A percentile compares a stretch with the other conserved stretches of the same genome.
These are phyloP conservation scores for Aphidoletes aphidimyza DNA, from an alignment of 2,888 invertebrate genomes.

Conservation along the genomic window DNA sequence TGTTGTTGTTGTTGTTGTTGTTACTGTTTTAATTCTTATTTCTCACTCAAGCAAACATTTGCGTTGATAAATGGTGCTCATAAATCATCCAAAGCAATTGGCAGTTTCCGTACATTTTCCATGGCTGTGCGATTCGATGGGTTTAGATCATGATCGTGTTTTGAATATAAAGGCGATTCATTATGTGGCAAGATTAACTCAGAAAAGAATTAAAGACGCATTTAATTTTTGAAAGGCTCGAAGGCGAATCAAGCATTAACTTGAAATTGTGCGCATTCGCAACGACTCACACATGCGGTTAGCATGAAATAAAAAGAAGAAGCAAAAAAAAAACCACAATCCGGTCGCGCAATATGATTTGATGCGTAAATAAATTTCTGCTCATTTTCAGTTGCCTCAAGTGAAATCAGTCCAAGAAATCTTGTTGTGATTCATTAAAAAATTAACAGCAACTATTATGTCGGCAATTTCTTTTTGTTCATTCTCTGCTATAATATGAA, in stretches of 20 bases:
- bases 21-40: no score
- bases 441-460: neutral
- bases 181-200: neutral
- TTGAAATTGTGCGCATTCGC: no score
- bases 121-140: neutral
- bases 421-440: neutral
- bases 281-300: neutral
- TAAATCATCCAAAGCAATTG: conserved; percentile 29
- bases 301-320: no score
- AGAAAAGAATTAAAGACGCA: neutral
- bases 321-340: neutral
- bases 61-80: conserved; percentile 27
- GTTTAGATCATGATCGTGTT: conserved; percentile 42
- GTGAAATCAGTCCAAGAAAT: neutral
- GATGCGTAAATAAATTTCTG: no score
- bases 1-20: no score
- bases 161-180: conserved; percentile 39
- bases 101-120: conserved; percentile 9
- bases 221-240: neutral
- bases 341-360: no score
- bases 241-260: conserved; percentile 1
- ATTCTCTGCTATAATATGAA: neutral
- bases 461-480: neutral
- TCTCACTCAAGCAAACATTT: conserved; percentile 19
- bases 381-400: neutral